phyloP scores from a whole-genome alignment of 1,140 invertebrate genomes.

The Nomia melanderi region DNA sequence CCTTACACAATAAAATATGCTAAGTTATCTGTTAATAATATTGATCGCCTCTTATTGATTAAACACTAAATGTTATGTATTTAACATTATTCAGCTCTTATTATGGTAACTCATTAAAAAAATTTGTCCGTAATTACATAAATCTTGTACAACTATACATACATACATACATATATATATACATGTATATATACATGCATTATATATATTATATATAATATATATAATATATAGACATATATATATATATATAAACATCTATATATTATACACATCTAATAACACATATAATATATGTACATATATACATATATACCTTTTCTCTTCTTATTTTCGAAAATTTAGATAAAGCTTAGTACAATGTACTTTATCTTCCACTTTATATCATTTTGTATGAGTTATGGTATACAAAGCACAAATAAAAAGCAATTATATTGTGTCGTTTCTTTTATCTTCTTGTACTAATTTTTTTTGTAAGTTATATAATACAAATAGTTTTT shows the following conservation, averaged over 20 bases:
- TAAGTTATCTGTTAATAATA: constrained; percentile 50
- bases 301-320: neutral
- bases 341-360: constrained; percentile 43
- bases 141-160: constrained; percentile 17
- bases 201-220: too few relatives aligned
- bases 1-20: constrained; percentile 45
- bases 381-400: constrained; percentile 21
- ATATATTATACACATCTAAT: too few relatives aligned
- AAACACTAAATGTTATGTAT: constrained; percentile 45
- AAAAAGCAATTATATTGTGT: constrained; percentile 21
- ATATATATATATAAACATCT: constrained; percentile 1
- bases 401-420: constrained; percentile 23
- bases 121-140: constrained; percentile 43
- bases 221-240: too few relatives aligned
- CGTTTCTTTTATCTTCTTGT: constrained; percentile 15
- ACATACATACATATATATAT: neutral
- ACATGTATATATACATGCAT: too few relatives aligned
- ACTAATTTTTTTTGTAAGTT: constrained; percentile 46
- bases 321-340: constrained; percentile 23
- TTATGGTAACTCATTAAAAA: constrained; percentile 58
- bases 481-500: constrained; percentile 61
- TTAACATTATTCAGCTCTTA: constrained; percentile 49
- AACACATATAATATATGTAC: too few relatives aligned
- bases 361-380: constrained; percentile 18
- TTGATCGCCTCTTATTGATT: constrained; percentile 31